Evolutionary conservation across 2,113 vertebrate species (phyloP).

Genomic region (Lepus europaeus): DNA sequence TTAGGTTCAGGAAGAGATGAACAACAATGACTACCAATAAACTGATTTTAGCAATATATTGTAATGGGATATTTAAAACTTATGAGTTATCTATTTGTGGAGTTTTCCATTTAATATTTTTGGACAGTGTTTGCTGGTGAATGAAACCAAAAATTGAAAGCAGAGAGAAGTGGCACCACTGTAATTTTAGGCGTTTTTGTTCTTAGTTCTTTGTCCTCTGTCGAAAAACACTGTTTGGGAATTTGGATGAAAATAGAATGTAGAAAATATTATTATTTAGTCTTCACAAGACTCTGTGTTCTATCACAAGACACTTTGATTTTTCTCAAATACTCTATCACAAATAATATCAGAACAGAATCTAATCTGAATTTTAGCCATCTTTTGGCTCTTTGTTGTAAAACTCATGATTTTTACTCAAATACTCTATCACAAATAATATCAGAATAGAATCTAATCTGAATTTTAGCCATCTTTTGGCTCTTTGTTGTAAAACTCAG

Average conservation of each 20-base stretch:
- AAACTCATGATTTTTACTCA: background rate
- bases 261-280: background rate
- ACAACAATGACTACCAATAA: background rate
- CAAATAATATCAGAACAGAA: background rate
- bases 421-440: background rate
- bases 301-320: background rate
- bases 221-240: background rate
- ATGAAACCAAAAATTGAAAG: background rate
- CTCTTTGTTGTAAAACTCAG: background rate
- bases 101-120: background rate
- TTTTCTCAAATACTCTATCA: background rate
- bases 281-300: background rate
- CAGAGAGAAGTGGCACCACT: background rate
- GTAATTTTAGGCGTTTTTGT: background rate
- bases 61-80: background rate
- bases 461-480: background rate
- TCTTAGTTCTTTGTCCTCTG: background rate
- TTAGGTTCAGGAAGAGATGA: background rate
- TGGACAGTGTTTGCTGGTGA: background rate
- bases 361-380: background rate
- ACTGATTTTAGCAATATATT: background rate
- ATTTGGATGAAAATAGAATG: background rate
- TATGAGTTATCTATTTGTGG: background rate
- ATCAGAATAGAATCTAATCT: background rate
- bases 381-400: background rate